Base-by-base conservation (phyloP, 1,140 invertebrate genomes). In the Parapsyche elsis region DNA sequence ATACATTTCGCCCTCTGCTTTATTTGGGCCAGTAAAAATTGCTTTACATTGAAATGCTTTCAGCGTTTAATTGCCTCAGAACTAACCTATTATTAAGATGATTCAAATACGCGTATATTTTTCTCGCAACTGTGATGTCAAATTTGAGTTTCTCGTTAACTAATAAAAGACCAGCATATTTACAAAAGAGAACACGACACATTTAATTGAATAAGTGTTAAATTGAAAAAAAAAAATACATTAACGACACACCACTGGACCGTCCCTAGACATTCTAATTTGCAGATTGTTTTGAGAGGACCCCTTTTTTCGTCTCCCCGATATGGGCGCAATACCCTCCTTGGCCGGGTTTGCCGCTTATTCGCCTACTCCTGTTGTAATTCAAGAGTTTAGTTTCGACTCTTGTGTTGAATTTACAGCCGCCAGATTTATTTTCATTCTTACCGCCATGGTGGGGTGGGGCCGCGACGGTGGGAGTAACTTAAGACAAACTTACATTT, bases 361-460 rank as follows among this genome's bases (percentile, higher is more conserved):
- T 64, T 45, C 70, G 57, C 53, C 49, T 5, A 71, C 81, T 0
- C 30, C 30, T 38, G n/a, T 16, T 44, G 81, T 83, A 81, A 83
- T 83, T 83, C 79, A 70, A 67, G 79, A 83, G 76, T 83, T 80
- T 79, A 83, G 81, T 83, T 83, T 79, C 79, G 78, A 80, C 79
- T 83, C 79, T 83, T 80, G 80, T 80, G 81, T 79, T 81, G 78
- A 83, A 83, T 83, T 83, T 83, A 83, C 82, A 81, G 75, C 75
- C 57, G 21, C 73, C 61, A 81, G 82, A 83, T 83, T 83, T 83
- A 83, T 83, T 83, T 83, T 83, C 82, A 83, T 81, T 83, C 82
- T 81, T 81, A 82, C 74, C 59, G 21, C 71, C 44, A 1, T 26
- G 9, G 30, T n/a, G 71, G 57, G 21, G 57, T 1, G 30, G 26